These are phyloP conservation scores for Acanthosepion lycidas DNA, from an alignment of 2,888 invertebrate species.

Conservation along the genomic window DNA sequence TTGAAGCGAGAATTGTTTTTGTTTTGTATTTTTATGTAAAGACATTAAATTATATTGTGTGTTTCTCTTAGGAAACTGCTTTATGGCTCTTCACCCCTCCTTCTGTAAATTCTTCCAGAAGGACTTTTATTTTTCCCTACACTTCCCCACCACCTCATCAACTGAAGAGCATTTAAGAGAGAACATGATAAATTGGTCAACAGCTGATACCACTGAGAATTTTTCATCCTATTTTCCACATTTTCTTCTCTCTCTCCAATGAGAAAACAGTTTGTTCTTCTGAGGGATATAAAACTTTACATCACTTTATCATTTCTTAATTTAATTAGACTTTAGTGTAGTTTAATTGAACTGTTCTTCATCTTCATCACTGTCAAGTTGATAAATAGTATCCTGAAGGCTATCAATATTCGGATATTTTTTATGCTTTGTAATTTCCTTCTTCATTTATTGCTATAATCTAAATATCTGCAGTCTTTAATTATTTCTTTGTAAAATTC, in stretches of 20 bases:
- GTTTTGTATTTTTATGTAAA: neutral
- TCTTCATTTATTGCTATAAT: neutral
- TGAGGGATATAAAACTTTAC: neutral
- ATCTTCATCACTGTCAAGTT: conserved; percentile 13
- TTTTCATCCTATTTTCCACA: neutral
- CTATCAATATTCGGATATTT: neutral
- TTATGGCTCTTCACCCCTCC: neutral
- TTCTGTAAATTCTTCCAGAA: neutral
- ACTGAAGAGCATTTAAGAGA: neutral
- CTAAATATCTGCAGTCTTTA: neutral
- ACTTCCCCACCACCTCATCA: neutral
- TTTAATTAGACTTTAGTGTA: neutral
- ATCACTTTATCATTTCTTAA: neutral
- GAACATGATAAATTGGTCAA: neutral
- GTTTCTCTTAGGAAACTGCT: neutral
- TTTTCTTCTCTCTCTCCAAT: neutral
- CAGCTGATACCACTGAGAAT: neutral
- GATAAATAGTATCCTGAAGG: neutral
- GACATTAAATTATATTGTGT: neutral
- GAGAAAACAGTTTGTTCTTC: neutral
- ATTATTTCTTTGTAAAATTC: neutral
- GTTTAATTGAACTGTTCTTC: neutral
- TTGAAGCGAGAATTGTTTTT: neutral
- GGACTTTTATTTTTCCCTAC: neutral
- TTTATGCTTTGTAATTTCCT: neutral